A percentile compares a stretch with the other conserved stretches of the same genome.
phyloP scores from a whole-genome alignment of 2,888 invertebrate species.

The Lasioglossum pauxillum region DNA sequence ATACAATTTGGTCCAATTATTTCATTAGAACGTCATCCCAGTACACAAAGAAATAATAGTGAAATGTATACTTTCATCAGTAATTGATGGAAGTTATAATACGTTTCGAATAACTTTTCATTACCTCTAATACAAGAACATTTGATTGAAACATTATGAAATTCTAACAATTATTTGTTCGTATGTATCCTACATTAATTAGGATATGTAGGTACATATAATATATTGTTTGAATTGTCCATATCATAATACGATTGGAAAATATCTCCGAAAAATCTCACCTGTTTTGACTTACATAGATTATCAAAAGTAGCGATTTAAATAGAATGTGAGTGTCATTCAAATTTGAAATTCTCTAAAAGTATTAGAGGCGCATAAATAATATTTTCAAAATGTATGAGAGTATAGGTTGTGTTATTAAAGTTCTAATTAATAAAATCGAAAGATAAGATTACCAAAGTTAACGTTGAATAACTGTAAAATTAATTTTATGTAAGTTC shows the following conservation, averaged over 20 bases:
- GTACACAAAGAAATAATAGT: slow-evolving; percentile 43
- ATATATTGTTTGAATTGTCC: slow-evolving; percentile 52
- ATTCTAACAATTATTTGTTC: slow-evolving; percentile 41
- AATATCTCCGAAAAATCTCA: slow-evolving; percentile 28
- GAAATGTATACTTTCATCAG: slow-evolving; percentile 28
- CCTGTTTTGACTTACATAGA: slow-evolving; percentile 24
- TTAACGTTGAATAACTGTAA: slow-evolving; percentile 63
- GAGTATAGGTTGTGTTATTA: slow-evolving; percentile 45
- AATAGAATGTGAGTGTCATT: slow-evolving; percentile 26
- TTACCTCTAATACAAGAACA: slow-evolving; percentile 41
- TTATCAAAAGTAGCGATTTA: slow-evolving; percentile 28
- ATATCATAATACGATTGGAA: slow-evolving; percentile 46
- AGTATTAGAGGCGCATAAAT: slow-evolving; percentile 34
- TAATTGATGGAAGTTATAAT: slow-evolving; percentile 23
- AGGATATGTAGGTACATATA: slow-evolving; percentile 32
- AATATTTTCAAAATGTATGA: slow-evolving; percentile 64
- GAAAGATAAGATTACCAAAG: slow-evolving; percentile 59
- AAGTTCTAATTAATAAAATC: slow-evolving; percentile 55
- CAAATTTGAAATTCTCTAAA: slow-evolving; percentile 46
- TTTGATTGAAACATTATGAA: slow-evolving; percentile 45
- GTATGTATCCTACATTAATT: slow-evolving; percentile 27
- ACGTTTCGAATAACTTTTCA: slow-evolving; percentile 22
- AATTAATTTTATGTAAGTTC: slow-evolving; percentile 60
- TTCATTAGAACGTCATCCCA: slow-evolving; percentile 43
- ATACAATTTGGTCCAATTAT: slow-evolving; percentile 54